phyloP scores from a whole-genome alignment of 2,888 invertebrate species.

The Drosophila antonietae region DNA sequence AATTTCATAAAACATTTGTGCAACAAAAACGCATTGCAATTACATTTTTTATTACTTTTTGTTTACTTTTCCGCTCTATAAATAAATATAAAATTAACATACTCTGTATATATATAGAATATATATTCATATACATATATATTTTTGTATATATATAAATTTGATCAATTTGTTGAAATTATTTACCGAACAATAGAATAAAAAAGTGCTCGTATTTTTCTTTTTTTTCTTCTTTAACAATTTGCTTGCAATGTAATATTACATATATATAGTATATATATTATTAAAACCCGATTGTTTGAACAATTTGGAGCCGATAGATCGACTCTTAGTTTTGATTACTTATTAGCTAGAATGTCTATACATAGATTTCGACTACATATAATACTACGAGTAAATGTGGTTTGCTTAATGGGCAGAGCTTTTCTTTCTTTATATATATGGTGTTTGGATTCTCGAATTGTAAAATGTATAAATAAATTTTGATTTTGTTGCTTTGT shows the following conservation, averaged over 20 bases:
- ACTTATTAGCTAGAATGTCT: conserved; percentile 50
- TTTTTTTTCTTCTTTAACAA: conserved; percentile 48
- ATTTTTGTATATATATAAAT: conserved; percentile 52
- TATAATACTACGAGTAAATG: conserved; percentile 71
- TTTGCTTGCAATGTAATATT: conserved; percentile 47
- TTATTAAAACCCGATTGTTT: conserved; percentile 72
- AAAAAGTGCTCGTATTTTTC: conserved; percentile 40
- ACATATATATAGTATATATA: conserved; percentile 25
- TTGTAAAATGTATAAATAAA: conserved; percentile 45
- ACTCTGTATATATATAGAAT: conserved; percentile 45
- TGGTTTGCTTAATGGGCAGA: conserved; percentile 59
- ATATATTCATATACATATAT: conserved; percentile 41
- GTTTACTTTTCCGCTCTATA: conserved; percentile 53
- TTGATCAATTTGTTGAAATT: conserved; percentile 73
- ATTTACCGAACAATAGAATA: conserved; percentile 64
- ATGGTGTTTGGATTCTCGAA: conserved; percentile 28
- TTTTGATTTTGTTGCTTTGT: conserved; percentile 71
- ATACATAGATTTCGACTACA: conserved; percentile 66
- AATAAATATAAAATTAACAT: conserved; percentile 73
- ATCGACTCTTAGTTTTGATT: conserved; percentile 36
- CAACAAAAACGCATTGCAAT: conserved; percentile 80
- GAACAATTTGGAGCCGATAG: conserved; percentile 56
- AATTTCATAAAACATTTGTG: conserved; percentile 77
- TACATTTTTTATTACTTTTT: conserved; percentile 26
- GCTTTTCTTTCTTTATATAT: conserved; percentile 20